These are phyloP conservation scores for Drosophila neotestacea DNA, from an alignment of 2,888 invertebrate genomes.

Conservation along the genomic window DNA sequence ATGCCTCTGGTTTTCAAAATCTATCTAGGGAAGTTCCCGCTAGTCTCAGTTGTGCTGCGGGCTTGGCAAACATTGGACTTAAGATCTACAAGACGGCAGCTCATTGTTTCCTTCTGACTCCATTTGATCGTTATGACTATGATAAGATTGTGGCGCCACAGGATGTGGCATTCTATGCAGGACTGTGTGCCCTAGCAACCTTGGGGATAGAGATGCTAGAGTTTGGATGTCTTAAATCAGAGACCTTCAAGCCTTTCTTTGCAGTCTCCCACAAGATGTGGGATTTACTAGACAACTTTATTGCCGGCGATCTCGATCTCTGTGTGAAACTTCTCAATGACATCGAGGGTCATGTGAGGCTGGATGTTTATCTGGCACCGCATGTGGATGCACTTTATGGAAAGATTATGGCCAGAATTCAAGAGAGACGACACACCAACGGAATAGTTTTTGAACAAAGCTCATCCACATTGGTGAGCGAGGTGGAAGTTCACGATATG, in stretches of 20 bases:
- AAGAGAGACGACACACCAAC: background rate
- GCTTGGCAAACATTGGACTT: constrained; percentile 62
- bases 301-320: constrained; percentile 27
- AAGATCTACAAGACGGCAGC: constrained; percentile 65
- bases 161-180: constrained; percentile 60
- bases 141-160: constrained; percentile 61
- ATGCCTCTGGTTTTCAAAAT: constrained; percentile 52
- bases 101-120: constrained; percentile 54
- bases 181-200: constrained; percentile 61
- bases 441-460: background rate
- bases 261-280: constrained; percentile 45
- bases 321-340: constrained; percentile 39
- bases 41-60: constrained; percentile 64
- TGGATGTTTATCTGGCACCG: constrained; percentile 66
- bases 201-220: constrained; percentile 45
- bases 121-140: constrained; percentile 57
- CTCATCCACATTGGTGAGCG: background rate
- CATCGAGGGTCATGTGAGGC: constrained; percentile 48
- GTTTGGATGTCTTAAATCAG: constrained; percentile 38
- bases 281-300: constrained; percentile 39
- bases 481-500: background rate
- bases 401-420: constrained; percentile 46
- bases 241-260: constrained; percentile 56
- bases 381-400: constrained; percentile 53
- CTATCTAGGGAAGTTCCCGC: constrained; percentile 51